These are phyloP conservation scores for cattle (Bos taurus) DNA, from an alignment of 2,113 vertebrate genomes.

Conservation along the genomic window DNA sequence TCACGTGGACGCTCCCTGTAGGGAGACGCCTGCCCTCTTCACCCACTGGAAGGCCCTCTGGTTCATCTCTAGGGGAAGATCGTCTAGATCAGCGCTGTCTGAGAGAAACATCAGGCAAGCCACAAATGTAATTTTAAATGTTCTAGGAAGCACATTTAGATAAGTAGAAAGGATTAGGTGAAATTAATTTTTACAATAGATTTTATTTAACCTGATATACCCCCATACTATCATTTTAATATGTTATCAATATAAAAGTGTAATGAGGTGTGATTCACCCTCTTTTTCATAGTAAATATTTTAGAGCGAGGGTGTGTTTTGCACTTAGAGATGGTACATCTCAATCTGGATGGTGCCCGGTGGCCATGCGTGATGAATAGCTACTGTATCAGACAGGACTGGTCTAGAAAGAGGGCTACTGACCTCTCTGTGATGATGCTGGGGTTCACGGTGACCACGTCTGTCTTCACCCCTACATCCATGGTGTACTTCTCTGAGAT, in stretches of 20 bases:
- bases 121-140: not conserved
- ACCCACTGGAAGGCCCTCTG: not conserved
- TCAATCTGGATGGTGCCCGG: not conserved
- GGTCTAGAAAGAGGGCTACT: slow-evolving; percentile 6
- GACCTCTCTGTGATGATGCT: slow-evolving; percentile 98
- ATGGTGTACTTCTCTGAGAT: slow-evolving; percentile 91
- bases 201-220: slow-evolving; percentile 11
- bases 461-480: slow-evolving; percentile 95
- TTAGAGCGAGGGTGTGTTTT: not conserved
- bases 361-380: not conserved
- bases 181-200: not conserved
- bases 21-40: not conserved
- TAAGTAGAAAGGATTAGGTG: not conserved
- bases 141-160: not conserved
- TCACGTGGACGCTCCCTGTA: rapidly evolving
- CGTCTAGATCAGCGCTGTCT: not conserved
- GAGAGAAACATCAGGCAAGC: not conserved
- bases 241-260: not conserved
- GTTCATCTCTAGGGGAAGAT: not conserved
- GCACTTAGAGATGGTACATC: not conserved
- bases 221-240: not conserved
- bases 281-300: not conserved
- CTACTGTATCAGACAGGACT: not conserved
- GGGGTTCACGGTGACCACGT: slow-evolving; percentile 96
- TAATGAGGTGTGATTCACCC: not conserved